Base-by-base conservation (phyloP, 2,113 vertebrate species). In the Thymallus thymallus region DNA sequence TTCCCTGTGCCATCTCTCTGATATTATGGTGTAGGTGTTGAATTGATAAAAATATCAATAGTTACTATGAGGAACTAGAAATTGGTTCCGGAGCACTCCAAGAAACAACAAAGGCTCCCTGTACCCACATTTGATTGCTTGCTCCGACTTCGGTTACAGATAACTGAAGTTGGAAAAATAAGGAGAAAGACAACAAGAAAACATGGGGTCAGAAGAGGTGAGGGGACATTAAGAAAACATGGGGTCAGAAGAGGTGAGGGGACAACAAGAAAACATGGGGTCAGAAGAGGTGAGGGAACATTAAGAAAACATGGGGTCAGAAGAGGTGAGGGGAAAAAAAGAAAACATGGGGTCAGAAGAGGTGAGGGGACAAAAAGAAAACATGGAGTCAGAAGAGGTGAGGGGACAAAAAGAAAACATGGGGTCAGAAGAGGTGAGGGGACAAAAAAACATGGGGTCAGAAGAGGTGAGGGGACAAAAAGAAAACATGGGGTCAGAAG, bases 81-180 rank as follows among this genome's bases (percentile, higher is more conserved):
- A 60, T 60, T 60, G 56, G 62, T 64, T 29, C 22, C 5, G 22
- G 22, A 24, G 22, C 60, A 24, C 60, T 61, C 22, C 10, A 24
- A 61, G 60, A 64, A 64, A 30, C 62, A 64, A 64, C 23, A 64
- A 29, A 5, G 18, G 7, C 6, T 14, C 23, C 22, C 23, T 26
- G 23, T 23, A 29, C 24, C 12, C 3, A 64, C 10, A 26, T 64
- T 29, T 14, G 62, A 29, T 64, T 22, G 62, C 24, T 24, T 26
- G 61, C 62, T 64, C 14, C 3, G 62, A 64, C 30, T 64, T 64
- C 10, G 13, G 24, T 45, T 68, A 20, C n/a, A n/a, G 30, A 68
- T 68, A 45, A 45, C 5, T 65, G 16, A 4, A 45, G 6, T 22
- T 6, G 48, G 46, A 64, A 26, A 70, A 77, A 71, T 32, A 77